phyloP scores from a whole-genome alignment of 2,797 vertebrate genomes.

The Brachymystax lenok region DNA sequence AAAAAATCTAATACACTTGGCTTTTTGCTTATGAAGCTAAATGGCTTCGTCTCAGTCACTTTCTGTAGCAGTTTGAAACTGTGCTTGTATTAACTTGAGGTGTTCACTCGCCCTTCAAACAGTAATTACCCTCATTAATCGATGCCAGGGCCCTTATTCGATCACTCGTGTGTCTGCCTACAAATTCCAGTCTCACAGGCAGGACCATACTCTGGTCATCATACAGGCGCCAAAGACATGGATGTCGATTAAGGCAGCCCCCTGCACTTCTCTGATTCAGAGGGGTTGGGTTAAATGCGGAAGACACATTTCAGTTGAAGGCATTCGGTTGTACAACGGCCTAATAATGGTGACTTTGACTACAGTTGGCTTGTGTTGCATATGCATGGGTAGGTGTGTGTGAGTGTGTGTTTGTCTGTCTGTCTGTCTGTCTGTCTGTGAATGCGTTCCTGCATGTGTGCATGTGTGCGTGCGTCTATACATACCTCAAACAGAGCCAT shows the following conservation, averaged over 20 bases:
- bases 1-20: too few species aligned
- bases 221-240: too few species aligned
- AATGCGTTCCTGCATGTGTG: background rate
- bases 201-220: background rate
- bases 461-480: background rate
- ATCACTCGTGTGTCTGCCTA: constrained; percentile 29
- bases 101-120: constrained; percentile 62
- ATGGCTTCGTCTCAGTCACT: constrained; percentile 7
- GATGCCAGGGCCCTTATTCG: constrained; percentile 58
- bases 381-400: background rate
- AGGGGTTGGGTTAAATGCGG: too few species aligned
- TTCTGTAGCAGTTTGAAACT: constrained; percentile 33
- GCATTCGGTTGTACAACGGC: too few species aligned
- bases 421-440: too few species aligned
- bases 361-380: background rate
- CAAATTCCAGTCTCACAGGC: background rate
- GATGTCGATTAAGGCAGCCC: too few species aligned
- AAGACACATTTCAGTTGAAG: too few species aligned
- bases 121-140: constrained; percentile 73
- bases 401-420: background rate
- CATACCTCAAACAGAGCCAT: constrained; percentile 98
- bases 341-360: too few species aligned
- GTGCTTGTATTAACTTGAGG: constrained; percentile 54
- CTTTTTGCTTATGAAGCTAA: too few species aligned
- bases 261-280: too few species aligned